Evolutionary conservation across 2,888 invertebrate genomes (phyloP).

Genomic region (Cordilura impudica): DNA sequence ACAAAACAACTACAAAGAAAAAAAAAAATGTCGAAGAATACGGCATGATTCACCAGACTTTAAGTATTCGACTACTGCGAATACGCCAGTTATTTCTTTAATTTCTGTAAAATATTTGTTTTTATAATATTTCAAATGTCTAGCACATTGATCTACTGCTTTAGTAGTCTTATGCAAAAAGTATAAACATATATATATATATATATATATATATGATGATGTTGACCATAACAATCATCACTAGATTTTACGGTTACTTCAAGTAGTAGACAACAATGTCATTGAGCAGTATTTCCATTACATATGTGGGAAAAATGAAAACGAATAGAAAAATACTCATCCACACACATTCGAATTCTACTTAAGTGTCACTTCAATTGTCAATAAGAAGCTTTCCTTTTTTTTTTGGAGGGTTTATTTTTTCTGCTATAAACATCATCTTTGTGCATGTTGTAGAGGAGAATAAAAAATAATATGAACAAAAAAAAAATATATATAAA

Average conservation of each 20-base stretch:
- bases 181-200: neutral
- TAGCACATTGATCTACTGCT: neutral
- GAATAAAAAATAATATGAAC: neutral
- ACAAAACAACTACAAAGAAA: no score
- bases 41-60: no score
- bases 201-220: no score
- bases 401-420: neutral
- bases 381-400: slow-evolving; percentile 49
- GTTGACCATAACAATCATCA: neutral
- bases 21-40: no score
- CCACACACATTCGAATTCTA: slow-evolving; percentile 12
- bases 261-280: slow-evolving; percentile 24
- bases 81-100: no score
- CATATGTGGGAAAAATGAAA: neutral
- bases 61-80: no score
- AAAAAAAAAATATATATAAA: no score
- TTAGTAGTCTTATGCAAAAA: no score
- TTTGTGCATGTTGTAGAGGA: neutral
- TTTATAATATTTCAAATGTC: no score
- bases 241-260: neutral
- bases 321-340: neutral
- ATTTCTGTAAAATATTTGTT: no score
- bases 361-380: slow-evolving; percentile 59
- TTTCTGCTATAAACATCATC: neutral
- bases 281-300: neutral